Conservation (phyloP, 2,797 vertebrate species). For the Trematomus bernacchii region DNA sequence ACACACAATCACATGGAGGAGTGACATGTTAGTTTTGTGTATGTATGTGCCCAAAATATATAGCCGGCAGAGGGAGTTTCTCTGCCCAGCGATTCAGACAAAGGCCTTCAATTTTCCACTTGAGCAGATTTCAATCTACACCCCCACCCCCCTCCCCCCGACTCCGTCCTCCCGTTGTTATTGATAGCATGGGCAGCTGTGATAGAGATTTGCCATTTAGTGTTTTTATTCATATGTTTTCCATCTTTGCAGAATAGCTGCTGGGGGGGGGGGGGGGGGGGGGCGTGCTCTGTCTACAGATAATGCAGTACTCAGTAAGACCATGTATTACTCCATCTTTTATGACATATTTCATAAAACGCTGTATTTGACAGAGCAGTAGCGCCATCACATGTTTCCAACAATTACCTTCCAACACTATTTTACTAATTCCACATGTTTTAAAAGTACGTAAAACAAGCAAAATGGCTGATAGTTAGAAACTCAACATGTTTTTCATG, state of each 20-base stretch:
- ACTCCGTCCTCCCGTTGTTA: conserved; percentile 68
- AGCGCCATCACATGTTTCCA: neutral
- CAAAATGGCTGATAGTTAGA: neutral
- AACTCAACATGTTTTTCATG: too few species aligned
- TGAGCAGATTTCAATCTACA: conserved; percentile 77
- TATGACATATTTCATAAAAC: neutral
- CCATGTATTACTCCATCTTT: neutral
- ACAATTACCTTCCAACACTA: neutral
- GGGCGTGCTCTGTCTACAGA: neutral
- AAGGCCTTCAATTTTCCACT: conserved; percentile 78
- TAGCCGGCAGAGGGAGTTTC: conserved; percentile 54
- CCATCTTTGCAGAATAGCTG: conserved; percentile 36
- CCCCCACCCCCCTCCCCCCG: conserved; percentile 54
- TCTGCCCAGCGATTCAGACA: conserved; percentile 62
- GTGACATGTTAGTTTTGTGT: conserved; percentile 64
- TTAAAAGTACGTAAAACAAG: neutral
- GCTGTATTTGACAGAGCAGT: neutral
- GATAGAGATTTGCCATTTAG: conserved; percentile 69
- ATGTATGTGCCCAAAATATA: conserved; percentile 51
- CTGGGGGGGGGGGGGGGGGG: neutral
- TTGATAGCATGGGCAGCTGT: conserved; percentile 67
- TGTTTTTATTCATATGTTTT: conserved; percentile 61
- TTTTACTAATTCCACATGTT: neutral
- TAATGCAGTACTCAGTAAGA: neutral
- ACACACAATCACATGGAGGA: conserved; percentile 42